Percentiles rank a stretch among this genome's conserved stretches.
Conservation (phyloP, 2,888 invertebrate genomes). For the Diarsia rubi region DNA sequence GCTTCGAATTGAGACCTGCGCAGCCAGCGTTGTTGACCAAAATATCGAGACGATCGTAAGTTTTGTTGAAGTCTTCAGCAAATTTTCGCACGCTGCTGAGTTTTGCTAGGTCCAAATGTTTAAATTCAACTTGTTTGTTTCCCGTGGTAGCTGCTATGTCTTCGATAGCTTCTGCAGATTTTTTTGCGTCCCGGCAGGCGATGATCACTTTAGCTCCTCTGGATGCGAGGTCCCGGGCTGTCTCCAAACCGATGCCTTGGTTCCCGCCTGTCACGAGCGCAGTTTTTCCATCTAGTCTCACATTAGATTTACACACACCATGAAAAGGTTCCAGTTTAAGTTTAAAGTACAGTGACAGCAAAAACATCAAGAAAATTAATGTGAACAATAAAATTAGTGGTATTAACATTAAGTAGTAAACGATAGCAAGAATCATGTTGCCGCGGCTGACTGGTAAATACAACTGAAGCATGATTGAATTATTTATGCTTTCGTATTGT, state of each 20-base stretch:
- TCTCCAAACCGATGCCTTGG: constrained; percentile 95
- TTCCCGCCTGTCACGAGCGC: constrained; percentile 95
- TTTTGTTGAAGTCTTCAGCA: constrained; percentile 90
- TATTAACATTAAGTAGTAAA: constrained; percentile 24
- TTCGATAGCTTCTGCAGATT: constrained; percentile 92
- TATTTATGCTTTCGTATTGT: background rate
- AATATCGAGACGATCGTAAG: constrained; percentile 90
- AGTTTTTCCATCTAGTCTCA: constrained; percentile 89
- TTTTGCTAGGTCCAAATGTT: constrained; percentile 87
- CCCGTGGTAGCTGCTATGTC: constrained; percentile 93
- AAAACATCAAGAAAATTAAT: constrained; percentile 1
- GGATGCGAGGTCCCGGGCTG: constrained; percentile 93
- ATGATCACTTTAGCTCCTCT: constrained; percentile 93
- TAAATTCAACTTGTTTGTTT: constrained; percentile 93
- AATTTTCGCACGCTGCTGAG: constrained; percentile 91
- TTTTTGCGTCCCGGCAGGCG: constrained; percentile 94
- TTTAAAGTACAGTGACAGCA: constrained; percentile 26
- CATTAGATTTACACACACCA: constrained; percentile 78
- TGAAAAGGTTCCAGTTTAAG: constrained; percentile 54
- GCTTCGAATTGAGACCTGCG: constrained; percentile 75
- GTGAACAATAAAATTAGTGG: constrained; percentile 11
- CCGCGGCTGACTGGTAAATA: background rate
- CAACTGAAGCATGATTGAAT: background rate
- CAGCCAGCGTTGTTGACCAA: constrained; percentile 92
- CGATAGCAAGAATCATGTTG: constrained; percentile 49